These are phyloP conservation scores for Enteromius mattozi DNA, from an alignment of 2,797 vertebrate genomes.

Conservation along the genomic window DNA sequence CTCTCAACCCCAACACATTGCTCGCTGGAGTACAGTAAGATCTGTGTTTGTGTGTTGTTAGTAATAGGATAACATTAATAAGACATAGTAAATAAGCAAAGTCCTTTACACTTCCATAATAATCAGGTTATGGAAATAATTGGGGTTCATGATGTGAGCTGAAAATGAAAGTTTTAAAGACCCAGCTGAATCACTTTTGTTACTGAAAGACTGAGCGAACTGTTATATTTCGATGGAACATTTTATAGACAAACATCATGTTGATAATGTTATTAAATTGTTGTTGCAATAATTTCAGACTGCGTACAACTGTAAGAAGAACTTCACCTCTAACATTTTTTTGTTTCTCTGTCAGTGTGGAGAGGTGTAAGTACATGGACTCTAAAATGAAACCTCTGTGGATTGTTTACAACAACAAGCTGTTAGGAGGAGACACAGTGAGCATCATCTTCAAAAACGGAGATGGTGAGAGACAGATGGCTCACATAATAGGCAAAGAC, in stretches of 20 bases:
- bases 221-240: too few relatives aligned
- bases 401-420: slow-evolving; percentile 97
- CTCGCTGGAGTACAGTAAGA: slow-evolving; percentile 95
- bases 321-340: neutral
- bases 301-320: neutral
- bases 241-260: too few relatives aligned
- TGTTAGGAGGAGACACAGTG: slow-evolving; percentile 87
- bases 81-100: too few relatives aligned
- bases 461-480: slow-evolving; percentile 83
- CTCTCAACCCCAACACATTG: slow-evolving; percentile 90
- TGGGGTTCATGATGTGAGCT: neutral
- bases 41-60: slow-evolving; percentile 1
- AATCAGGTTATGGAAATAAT: neutral
- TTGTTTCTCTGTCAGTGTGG: slow-evolving; percentile 81
- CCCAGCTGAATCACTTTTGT: neutral
- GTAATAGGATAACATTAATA: too few relatives aligned
- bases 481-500: neutral
- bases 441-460: slow-evolving; percentile 99
- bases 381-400: slow-evolving; percentile 99
- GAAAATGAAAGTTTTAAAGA: neutral
- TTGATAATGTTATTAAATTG: neutral
- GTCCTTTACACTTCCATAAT: neutral
- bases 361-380: slow-evolving; percentile 98
- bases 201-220: too few relatives aligned
- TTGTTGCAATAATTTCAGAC: neutral